Evolutionary conservation across 2,797 vertebrate genomes (phyloP).

Genomic region (Melanotaenia nigrans): DNA sequence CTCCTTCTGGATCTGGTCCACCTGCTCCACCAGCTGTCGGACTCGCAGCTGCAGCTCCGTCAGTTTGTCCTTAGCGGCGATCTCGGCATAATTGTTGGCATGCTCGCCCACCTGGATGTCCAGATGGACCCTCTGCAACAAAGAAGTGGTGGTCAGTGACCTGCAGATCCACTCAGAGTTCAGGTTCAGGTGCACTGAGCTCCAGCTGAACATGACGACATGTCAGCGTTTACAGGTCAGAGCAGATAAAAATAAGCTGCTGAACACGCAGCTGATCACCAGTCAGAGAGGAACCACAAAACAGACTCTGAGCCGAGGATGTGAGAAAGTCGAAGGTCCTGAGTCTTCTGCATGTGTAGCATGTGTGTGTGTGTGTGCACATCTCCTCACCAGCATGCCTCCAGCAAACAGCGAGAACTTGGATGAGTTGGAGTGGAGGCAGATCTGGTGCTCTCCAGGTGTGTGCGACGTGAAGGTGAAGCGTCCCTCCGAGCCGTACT

Average conservation of each 20-base stretch:
- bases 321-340: not conserved
- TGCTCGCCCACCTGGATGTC: conserved; percentile 95
- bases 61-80: conserved; percentile 93
- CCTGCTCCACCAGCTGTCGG: conserved; percentile 91
- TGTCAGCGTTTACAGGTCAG: not conserved
- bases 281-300: not conserved
- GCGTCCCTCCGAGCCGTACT: conserved; percentile 93
- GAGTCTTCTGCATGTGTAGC: not conserved
- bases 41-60: conserved; percentile 91
- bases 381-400: conserved; percentile 87
- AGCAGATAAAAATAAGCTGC: too few relatives aligned
- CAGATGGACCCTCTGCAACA: conserved; percentile 88
- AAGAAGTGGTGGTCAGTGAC: not conserved
- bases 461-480: conserved; percentile 97
- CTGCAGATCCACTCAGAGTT: not conserved
- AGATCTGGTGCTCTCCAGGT: conserved; percentile 96
- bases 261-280: too few relatives aligned
- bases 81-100: conserved; percentile 93
- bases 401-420: conserved; percentile 95
- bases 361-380: not conserved
- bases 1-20: conserved; percentile 95
- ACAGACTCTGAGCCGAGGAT: not conserved
- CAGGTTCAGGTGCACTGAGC: not conserved
- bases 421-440: conserved; percentile 94
- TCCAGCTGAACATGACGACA: not conserved